Base-by-base conservation (phyloP, 1,140 invertebrate genomes). In the Mylabris phalerata region DNA sequence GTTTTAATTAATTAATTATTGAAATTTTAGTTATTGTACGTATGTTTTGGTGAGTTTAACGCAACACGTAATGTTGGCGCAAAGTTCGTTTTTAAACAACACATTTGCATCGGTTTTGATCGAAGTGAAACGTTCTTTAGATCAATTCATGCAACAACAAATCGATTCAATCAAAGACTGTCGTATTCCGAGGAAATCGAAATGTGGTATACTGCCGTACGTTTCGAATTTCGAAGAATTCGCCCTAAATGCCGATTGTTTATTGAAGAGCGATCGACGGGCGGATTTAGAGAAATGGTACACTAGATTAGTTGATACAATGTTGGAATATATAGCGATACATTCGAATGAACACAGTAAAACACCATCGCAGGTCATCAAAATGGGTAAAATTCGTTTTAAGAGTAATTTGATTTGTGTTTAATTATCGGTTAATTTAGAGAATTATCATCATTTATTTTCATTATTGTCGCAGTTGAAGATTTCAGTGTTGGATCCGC, bases 231-330 rank as follows among this genome's bases (percentile, higher is more conserved):
- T 98, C 78, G 92, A 92, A 81, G 86, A 88, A 65, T 95, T 98
- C 82, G 87, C 92, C 6, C 82, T 82, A 62, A 91, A 87, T 54
- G 87, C 92, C 42, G 93, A 97, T 75, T 82, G 77, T 47, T 91
- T 98, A 49, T 94, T 98, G 56, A 87, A 86, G 66, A 90, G 91
- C 27, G 89, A 93, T 58, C 80, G 96, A 46, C 84, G 93, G 65
- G 86, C 90, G n/a, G 95, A 98, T 77, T 82, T 98, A 57, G 95
- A 98, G 69, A 95, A 96, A 70, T 98, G 95, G 84, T 97, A 98
- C 75, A 81, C 83, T 6, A 84, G 89, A 74, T 77, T 99, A 50
- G 84, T 95, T 2, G 79, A 78, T 58, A 87, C 85, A n/a, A 90
- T 98, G 77, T 89, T 95, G 77, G 86, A 91, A 64, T 87, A 85